Evolutionary conservation across 1,140 invertebrate genomes (phyloP), one percentile per base, ranked within the genome.

Genomic region (Pseudachorutes palmiensis): DNA sequence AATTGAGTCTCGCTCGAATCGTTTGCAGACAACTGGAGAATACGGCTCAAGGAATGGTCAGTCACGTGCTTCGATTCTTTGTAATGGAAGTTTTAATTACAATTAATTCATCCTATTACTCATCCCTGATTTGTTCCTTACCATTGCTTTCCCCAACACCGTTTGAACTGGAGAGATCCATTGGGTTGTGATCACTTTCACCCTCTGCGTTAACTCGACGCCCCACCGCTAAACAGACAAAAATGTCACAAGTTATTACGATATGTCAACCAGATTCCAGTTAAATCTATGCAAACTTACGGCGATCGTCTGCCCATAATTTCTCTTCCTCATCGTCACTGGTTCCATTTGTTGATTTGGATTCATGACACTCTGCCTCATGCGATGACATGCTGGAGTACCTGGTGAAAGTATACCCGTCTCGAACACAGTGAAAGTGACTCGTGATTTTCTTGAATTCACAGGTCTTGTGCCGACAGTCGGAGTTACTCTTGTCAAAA

Each of bases 371-470:
- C 32, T 69, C 80, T 67, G 82, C 86, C 70, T 89, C 86, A 75
- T 92, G 90, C 58, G 85, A 78, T 2, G 81, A 79, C 87, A 91
- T 90, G 0, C 85, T 85, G 5, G 85, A 84, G 75, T 87, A 87
- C 32, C 87, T 80, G 0, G 89, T 85, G 76, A 90, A 91, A 1
- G 85, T 86, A 71, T 87, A 90, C 66, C 87, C 86, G 0, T 85
- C 82, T 66, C 86, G 77, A 0, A 85, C 84, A 74, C 89, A 91
- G 75, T 91, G 89, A 76, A 88, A 91, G 76, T 91, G 89, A 12
- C 71, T 70, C 12, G 65, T 33, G 32, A 19, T 66, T 26, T 70
- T 51, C 55, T 66, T 68, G 49, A 66, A 73, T 65, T 67, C 64
- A 55, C 70, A 75, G 29, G 65, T 64, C n/a, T 14, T 36, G 55